A percentile compares a stretch with the other conserved stretches of the same genome.
Evolutionary conservation across 2,797 vertebrate species (phyloP).

Genomic region (Halcyon chelicuti): DNA sequence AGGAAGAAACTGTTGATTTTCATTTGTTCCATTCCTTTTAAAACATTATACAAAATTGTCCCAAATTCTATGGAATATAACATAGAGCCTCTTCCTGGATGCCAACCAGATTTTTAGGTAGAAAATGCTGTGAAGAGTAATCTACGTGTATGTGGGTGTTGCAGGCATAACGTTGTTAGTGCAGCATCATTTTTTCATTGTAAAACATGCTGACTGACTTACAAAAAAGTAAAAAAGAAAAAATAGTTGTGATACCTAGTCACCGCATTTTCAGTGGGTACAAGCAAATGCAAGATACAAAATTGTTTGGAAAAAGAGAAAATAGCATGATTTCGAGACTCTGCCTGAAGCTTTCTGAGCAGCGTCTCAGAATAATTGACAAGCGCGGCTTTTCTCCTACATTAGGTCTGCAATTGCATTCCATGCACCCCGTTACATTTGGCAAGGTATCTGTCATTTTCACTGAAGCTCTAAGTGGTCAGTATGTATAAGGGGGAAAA

Average conservation of each 20-base stretch:
- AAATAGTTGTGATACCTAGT: not conserved
- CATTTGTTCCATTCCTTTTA: not conserved
- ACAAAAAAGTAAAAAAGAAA: not conserved
- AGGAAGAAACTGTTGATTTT: not conserved
- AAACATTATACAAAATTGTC: not conserved
- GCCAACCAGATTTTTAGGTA: not conserved
- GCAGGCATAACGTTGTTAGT: not conserved
- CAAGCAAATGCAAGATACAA: conserved; percentile 4
- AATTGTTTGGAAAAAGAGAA: conserved; percentile 58
- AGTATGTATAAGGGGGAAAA: not conserved
- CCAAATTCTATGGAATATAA: not conserved
- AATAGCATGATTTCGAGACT: not conserved
- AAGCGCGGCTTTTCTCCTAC: conserved; percentile 64
- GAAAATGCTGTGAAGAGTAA: not conserved
- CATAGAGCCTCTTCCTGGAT: not conserved
- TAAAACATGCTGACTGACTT: not conserved
- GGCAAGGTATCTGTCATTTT: conserved; percentile 62
- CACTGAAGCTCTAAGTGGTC: conserved; percentile 31
- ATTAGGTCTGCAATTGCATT: conserved; percentile 75
- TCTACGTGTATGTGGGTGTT: not conserved
- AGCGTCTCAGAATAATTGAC: conserved; percentile 67
- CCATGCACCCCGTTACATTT: conserved; percentile 56
- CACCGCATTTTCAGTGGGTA: not conserved
- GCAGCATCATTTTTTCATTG: not conserved
- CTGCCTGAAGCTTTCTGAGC: conserved; percentile 43